Evolutionary conservation across 1,140 invertebrate species (phyloP).

Genomic region (Phortica variegata): DNA sequence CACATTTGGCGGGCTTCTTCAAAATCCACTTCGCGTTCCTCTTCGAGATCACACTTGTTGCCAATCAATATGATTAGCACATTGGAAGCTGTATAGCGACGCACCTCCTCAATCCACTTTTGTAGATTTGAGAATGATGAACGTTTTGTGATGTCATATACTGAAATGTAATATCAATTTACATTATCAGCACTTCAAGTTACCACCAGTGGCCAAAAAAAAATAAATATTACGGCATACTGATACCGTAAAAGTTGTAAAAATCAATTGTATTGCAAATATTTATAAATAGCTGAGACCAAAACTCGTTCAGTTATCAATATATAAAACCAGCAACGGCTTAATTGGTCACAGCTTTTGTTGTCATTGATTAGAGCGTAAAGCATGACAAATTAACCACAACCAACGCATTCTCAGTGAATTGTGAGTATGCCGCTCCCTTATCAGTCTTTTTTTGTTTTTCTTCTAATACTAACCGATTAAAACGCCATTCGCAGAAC

Average conservation of each 20-base stretch:
- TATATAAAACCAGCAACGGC: no score
- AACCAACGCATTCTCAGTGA: no score
- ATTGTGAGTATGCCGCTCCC: no score
- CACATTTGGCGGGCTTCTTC: slow-evolving; percentile 82
- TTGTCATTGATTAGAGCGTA: no score
- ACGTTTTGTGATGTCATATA: slow-evolving; percentile 92
- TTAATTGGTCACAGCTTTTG: no score
- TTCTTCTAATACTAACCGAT: slow-evolving; percentile 77
- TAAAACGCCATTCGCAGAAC: slow-evolving; percentile 88
- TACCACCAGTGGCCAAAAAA: no score
- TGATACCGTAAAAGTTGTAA: neutral
- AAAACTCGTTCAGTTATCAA: no score
- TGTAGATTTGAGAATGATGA: slow-evolving; percentile 85
- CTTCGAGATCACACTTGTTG: slow-evolving; percentile 86
- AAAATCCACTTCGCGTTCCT: slow-evolving; percentile 77
- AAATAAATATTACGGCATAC: neutral
- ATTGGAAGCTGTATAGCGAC: slow-evolving; percentile 87
- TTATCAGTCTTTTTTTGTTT: no score
- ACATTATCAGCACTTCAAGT: no score
- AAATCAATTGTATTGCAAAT: neutral
- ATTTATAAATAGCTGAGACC: neutral
- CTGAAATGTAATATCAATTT: no score
- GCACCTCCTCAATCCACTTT: slow-evolving; percentile 93
- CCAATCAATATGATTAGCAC: slow-evolving; percentile 87
- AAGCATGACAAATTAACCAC: no score